Conservation (phyloP, 2,113 vertebrate genomes). For the Garra rufa region DNA sequence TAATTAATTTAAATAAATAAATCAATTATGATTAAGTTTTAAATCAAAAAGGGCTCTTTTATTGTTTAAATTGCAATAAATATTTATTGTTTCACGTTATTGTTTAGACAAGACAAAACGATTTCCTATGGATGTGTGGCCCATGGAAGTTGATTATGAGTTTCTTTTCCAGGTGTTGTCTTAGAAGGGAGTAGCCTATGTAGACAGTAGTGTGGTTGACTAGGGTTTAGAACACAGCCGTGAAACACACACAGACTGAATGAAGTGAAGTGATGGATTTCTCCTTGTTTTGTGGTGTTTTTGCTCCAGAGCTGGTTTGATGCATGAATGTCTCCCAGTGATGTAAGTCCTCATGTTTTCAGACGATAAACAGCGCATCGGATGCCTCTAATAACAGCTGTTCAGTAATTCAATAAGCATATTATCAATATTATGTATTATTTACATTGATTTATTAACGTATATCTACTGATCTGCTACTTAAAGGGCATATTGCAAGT, state of each 20-base stretch:
- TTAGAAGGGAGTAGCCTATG: neutral
- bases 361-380: slow-evolving; percentile 16
- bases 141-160: neutral
- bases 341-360: slow-evolving; percentile 69
- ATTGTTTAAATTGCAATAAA: too few relatives aligned
- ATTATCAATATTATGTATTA: too few relatives aligned
- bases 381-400: neutral
- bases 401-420: neutral
- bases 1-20: too few relatives aligned
- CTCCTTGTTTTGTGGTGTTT: slow-evolving; percentile 52
- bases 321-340: slow-evolving; percentile 61
- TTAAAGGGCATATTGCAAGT: too few relatives aligned
- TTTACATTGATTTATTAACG: too few relatives aligned
- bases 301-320: slow-evolving; percentile 66
- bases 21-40: too few relatives aligned
- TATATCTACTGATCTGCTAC: too few relatives aligned
- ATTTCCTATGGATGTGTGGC: neutral
- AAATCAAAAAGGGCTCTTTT: too few relatives aligned
- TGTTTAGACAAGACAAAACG: too few relatives aligned
- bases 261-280: neutral
- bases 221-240: neutral
- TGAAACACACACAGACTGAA: neutral
- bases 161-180: neutral
- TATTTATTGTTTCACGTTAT: too few relatives aligned
- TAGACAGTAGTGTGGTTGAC: neutral